Conservation (phyloP, 2,797 vertebrate species). For the Triplophysa yarkandensis region DNA sequence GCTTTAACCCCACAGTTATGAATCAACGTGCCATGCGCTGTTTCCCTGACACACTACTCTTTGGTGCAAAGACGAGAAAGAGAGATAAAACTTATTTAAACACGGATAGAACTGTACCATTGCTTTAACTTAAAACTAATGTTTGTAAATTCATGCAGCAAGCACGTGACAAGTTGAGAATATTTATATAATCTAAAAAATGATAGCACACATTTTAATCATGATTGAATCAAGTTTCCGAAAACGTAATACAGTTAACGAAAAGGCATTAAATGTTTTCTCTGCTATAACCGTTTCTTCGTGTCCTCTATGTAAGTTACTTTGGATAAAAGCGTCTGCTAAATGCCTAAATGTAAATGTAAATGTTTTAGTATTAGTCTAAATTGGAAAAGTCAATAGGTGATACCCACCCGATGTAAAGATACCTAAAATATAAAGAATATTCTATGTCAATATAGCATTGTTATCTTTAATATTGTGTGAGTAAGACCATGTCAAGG, state of each 20-base stretch:
- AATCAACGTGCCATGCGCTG: conserved; percentile 51
- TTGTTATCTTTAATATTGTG: no score
- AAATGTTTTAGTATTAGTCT: neutral
- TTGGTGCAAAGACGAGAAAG: conserved; percentile 18
- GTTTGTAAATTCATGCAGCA: neutral
- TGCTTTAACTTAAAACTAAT: neutral
- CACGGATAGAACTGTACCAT: conserved; percentile 2
- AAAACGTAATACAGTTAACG: no score
- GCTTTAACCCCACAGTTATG: conserved; percentile 50
- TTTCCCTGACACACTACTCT: conserved; percentile 33
- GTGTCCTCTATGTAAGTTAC: no score
- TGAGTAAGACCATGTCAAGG: no score
- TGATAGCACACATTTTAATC: neutral
- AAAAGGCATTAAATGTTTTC: no score
- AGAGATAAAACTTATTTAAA: conserved; percentile 13
- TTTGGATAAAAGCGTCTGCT: no score
- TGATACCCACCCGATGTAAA: no score
- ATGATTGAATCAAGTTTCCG: no score
- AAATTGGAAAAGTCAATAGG: neutral
- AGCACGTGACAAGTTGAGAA: neutral
- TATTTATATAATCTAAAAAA: neutral
- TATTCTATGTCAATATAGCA: no score
- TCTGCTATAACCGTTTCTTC: no score
- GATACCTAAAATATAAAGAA: no score
- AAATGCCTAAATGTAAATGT: no score